phyloP scores from a whole-genome alignment of 2,797 vertebrate species.

The Etheostoma nigrum region DNA sequence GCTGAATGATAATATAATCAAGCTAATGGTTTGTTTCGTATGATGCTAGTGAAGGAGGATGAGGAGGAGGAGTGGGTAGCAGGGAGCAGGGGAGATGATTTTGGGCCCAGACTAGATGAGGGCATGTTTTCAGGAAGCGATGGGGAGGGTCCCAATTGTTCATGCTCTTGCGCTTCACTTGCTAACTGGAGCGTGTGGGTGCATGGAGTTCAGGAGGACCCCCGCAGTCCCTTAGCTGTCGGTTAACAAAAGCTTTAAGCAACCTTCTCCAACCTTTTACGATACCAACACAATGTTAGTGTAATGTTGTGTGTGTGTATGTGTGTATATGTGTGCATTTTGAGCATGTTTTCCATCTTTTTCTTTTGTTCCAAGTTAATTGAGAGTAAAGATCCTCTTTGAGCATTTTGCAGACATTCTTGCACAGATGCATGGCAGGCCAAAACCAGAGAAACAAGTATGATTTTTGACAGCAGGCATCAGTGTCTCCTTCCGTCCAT shows the following conservation, averaged over 20 bases:
- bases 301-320: neutral
- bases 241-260: conserved; percentile 70
- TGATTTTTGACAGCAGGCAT: neutral
- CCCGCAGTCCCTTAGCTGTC: conserved; percentile 68
- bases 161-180: conserved; percentile 75
- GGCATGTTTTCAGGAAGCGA: conserved; percentile 66
- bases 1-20: neutral
- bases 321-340: too few relatives aligned
- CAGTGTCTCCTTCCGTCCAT: neutral
- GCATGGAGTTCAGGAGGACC: conserved; percentile 74
- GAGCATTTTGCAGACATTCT: neutral
- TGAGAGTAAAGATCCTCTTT: neutral
- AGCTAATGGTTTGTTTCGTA: conserved; percentile 28
- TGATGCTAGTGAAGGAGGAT: conserved; percentile 1
- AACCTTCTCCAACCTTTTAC: conserved; percentile 33
- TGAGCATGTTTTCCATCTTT: neutral
- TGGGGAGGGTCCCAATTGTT: conserved; percentile 70
- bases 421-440: neutral
- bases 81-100: conserved; percentile 26
- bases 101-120: conserved; percentile 50
- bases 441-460: neutral
- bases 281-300: conserved; percentile 16
- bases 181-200: conserved; percentile 84
- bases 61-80: conserved; percentile 1
- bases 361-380: neutral